These are phyloP conservation scores for Caenorhabditis doughertyi DNA, from an alignment of 2,888 invertebrate species.

Conservation along the genomic window DNA sequence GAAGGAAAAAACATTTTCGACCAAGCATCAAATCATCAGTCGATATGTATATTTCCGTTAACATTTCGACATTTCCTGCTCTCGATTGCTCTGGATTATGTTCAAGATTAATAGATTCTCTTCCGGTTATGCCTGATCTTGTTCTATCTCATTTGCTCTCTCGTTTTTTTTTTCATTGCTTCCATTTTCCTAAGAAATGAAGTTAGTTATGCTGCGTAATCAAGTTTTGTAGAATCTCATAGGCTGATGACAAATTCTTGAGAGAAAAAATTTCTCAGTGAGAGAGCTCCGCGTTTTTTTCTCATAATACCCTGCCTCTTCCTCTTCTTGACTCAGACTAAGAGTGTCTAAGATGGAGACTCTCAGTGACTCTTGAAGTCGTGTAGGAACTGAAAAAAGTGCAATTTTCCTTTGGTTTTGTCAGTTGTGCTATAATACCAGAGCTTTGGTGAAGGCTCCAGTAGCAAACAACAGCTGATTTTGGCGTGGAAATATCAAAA, in stretches of 20 bases:
- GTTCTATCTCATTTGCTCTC: not conserved
- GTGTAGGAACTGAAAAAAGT: slow-evolving; percentile 7
- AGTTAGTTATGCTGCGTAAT: slow-evolving; percentile 1
- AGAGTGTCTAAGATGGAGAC: slow-evolving; percentile 10
- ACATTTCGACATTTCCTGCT: slow-evolving; percentile 27
- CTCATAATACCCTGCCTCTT: not conserved
- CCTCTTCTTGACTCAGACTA: not conserved
- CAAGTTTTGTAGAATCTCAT: not conserved
- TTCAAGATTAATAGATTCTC: not conserved
- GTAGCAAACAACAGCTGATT: slow-evolving; percentile 30
- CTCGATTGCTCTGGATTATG: too few species aligned
- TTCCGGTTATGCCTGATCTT: too few species aligned
- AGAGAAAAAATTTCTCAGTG: not conserved
- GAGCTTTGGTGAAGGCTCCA: not conserved
- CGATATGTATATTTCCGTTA: slow-evolving; percentile 19
- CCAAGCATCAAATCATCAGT: slow-evolving; percentile 14
- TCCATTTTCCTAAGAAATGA: not conserved
- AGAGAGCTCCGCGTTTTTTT: not conserved
- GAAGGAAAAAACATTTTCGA: not conserved
- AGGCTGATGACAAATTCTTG: not conserved
- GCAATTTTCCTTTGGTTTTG: slow-evolving; percentile 4
- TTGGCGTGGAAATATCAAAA: slow-evolving; percentile 16
- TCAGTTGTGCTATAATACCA: not conserved
- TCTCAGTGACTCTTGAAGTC: not conserved
- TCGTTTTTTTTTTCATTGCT: not conserved